These are phyloP conservation scores for Portevinia maculata DNA, from an alignment of 2,888 invertebrate species.

Conservation along the genomic window DNA sequence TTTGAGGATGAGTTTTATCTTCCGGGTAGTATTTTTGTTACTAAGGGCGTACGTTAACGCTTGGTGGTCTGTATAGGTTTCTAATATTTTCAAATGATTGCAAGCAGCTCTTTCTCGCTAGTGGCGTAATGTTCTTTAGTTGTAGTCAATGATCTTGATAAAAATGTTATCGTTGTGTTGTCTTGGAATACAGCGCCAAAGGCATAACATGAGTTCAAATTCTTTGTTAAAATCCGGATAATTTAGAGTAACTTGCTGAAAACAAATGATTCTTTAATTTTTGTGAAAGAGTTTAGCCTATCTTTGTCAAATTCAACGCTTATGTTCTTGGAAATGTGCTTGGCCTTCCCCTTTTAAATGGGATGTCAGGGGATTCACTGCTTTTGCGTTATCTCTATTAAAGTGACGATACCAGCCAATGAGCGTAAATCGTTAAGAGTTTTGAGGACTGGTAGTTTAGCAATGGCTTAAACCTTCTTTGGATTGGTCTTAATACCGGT, in stretches of 20 bases:
- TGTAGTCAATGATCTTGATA: constrained; percentile 33
- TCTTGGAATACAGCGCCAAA: constrained; percentile 37
- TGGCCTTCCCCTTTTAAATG: constrained; percentile 60
- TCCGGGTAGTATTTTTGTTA: constrained; percentile 26
- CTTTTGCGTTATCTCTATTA: constrained; percentile 1
- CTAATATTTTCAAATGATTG: constrained; percentile 27
- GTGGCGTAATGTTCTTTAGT: constrained; percentile 34
- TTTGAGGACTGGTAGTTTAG: constrained; percentile 64
- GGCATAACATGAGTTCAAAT: constrained; percentile 26
- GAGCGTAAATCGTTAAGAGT: constrained; percentile 61
- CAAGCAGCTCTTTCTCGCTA: constrained; percentile 30
- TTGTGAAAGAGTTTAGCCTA: constrained; percentile 32
- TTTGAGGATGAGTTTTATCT: constrained; percentile 40
- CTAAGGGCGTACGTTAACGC: constrained; percentile 23
- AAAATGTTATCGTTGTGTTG: constrained; percentile 33
- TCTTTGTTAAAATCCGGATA: constrained; percentile 23
- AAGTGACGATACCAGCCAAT: constrained; percentile 60
- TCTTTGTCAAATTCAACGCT: neutral
- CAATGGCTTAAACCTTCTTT: constrained; percentile 67
- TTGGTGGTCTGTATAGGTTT: constrained; percentile 36
- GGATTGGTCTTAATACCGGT: constrained; percentile 76
- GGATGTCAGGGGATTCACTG: constrained; percentile 58
- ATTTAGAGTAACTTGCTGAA: constrained; percentile 12
- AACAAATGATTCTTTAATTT: constrained; percentile 32
- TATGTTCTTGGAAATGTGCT: constrained; percentile 19